Evolutionary conservation across 2,797 vertebrate species (phyloP).

Genomic region (Borostomias antarcticus): DNA sequence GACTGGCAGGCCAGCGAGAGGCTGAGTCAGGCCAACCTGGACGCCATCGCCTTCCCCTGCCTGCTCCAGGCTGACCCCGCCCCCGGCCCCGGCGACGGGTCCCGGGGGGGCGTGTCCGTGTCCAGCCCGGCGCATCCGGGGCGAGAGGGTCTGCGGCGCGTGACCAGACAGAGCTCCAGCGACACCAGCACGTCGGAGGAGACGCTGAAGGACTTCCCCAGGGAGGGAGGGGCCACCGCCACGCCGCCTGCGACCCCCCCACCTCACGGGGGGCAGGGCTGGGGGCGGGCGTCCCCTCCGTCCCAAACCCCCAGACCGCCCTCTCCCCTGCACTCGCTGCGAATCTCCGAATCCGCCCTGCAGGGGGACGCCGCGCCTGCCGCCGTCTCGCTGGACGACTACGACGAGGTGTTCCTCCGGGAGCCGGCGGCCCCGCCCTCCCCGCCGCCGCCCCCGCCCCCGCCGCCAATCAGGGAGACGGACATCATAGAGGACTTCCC

Average conservation of each 20-base stretch:
- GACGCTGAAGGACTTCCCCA: conserved; percentile 47
- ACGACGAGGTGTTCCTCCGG: conserved; percentile 12
- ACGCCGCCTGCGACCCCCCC: conserved; percentile 24
- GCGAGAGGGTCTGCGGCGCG: background rate
- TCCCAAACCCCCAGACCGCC: conserved; percentile 48
- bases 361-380: conserved; percentile 38
- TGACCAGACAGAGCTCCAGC: conserved; percentile 41
- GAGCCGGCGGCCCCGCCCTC: conserved; percentile 25
- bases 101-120: background rate
- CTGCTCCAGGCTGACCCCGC: conserved; percentile 20
- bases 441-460: conserved; percentile 29
- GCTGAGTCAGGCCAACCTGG: conserved; percentile 65
- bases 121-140: too few relatives aligned
- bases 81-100: background rate
- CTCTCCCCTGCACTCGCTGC: conserved; percentile 68
- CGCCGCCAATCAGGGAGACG: conserved; percentile 53
- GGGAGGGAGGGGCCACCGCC: conserved; percentile 27
- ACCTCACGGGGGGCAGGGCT: background rate
- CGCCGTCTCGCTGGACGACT: conserved; percentile 31
- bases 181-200: conserved; percentile 54
- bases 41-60: conserved; percentile 60
- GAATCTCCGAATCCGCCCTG: conserved; percentile 83
- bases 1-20: conserved; percentile 54
- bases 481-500: conserved; percentile 60
- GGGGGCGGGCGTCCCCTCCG: conserved; percentile 47